These are phyloP conservation scores for Drosophila mercatorum DNA, from an alignment of 2,888 invertebrate species.

Conservation along the genomic window DNA sequence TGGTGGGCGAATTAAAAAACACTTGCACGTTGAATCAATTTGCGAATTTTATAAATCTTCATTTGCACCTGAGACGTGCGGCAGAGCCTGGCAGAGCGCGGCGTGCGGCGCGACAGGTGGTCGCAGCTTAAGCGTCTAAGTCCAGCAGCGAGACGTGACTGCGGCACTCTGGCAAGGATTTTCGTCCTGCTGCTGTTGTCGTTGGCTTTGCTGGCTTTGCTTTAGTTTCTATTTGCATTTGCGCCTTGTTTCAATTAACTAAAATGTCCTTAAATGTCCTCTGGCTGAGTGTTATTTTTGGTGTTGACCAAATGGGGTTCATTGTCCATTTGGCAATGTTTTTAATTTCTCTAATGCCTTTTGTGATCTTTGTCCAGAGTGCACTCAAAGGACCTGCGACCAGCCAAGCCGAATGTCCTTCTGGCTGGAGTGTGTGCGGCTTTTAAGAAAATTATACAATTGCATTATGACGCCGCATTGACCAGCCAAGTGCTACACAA, in stretches of 20 bases:
- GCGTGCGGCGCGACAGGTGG: conserved; percentile 64
- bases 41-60: conserved; percentile 80
- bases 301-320: conserved; percentile 41
- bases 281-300: conserved; percentile 75
- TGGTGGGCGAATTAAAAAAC: conserved; percentile 66
- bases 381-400: conserved; percentile 3
- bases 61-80: conserved; percentile 80
- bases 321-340: conserved; percentile 62
- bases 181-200: conserved; percentile 31
- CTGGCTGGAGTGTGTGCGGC: conserved; percentile 37
- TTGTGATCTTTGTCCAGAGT: conserved; percentile 45
- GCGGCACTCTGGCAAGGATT: conserved; percentile 58
- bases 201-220: conserved; percentile 27
- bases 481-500: conserved; percentile 59
- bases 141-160: conserved; percentile 63
- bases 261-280: conserved; percentile 76
- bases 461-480: conserved; percentile 78
- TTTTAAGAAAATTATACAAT: conserved; percentile 80
- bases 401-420: conserved; percentile 11
- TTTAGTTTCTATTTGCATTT: conserved; percentile 65
- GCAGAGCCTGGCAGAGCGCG: background rate
- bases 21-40: conserved; percentile 79
- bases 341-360: conserved; percentile 72
- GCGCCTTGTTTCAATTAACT: conserved; percentile 81
- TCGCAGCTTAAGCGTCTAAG: conserved; percentile 40